Base-by-base conservation (phyloP, 2,797 vertebrate species). In the Brachyalestes nurse region DNA sequence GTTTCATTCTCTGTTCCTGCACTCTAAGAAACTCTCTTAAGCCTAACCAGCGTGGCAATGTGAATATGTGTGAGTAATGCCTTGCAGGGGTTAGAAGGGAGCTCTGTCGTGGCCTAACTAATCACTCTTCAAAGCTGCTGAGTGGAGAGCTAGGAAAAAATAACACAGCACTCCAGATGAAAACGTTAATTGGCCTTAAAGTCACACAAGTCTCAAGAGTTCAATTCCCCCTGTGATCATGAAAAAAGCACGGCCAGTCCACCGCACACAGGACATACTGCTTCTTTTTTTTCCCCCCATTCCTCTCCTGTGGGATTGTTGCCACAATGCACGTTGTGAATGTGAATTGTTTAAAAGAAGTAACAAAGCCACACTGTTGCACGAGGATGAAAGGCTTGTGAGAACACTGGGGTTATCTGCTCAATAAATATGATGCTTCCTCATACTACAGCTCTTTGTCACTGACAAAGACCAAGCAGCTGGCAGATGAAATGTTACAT, bases 401-500 rank as follows among this genome's bases (percentile, higher is more conserved):
- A 91, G 84, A 93, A 88, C 86, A 88, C 90, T 72, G 90, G 91
- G 92, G 91, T 93, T 89, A 90, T 88, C 88, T 92, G 91, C 93
- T 93, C 92, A 91, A 94, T 94, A 94, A 94, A 94, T 92, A 94
- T 92, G 93, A 94, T 93, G 92, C 91, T 91, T 93, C 91, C 93
- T 93, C 92, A 92, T 93, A 94, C 93, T 93, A 93, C 92, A 94
- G 91, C 90, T 85, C 93, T 91, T 92, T 93, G 93, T 92, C 92
- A 91, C 88, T 93, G 93, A 93, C 92, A 94, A 92, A 93, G 92
- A 91, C 92, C 92, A 94, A 94, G 94, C 92, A 94, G 92, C 93
- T 93, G 92, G 89, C 90, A 89, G 92, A 91, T 94, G 92, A 94
- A 93, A 94, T 93, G 93, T 89, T 93, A 94, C 92, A 92, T 93